Percentiles rank a stretch among this genome's conserved stretches.
Evolutionary conservation across 2,888 invertebrate genomes (phyloP).

Genomic region (Parascotia fuliginaria): DNA sequence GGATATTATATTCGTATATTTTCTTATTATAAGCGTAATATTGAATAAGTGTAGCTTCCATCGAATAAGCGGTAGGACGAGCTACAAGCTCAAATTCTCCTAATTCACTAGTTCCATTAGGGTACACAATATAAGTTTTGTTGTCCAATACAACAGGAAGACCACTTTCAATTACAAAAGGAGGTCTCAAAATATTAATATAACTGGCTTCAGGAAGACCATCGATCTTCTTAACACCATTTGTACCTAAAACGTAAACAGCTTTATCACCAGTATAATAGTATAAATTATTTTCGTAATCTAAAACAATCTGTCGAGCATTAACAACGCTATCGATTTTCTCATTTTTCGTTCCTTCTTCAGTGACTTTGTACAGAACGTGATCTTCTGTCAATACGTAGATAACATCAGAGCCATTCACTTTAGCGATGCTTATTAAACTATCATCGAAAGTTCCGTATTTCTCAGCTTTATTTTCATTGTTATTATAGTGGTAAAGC

Average conservation of each 20-base stretch:
- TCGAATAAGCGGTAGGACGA: constrained; percentile 58
- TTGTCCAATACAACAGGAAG: constrained; percentile 54
- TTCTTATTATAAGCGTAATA: constrained; percentile 66
- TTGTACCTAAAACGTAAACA: constrained; percentile 48
- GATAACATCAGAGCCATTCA: constrained; percentile 53
- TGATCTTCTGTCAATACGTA: constrained; percentile 63
- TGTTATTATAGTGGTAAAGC: constrained; percentile 52
- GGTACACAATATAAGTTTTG: constrained; percentile 49
- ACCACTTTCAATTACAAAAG: constrained; percentile 54
- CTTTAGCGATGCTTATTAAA: constrained; percentile 56
- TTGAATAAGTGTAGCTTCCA: constrained; percentile 61
- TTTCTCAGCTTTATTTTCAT: constrained; percentile 51
- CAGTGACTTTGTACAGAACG: constrained; percentile 62
- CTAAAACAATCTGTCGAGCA: constrained; percentile 63
- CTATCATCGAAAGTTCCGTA: constrained; percentile 60
- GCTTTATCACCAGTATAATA: constrained; percentile 56
- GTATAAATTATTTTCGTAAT: constrained; percentile 62
- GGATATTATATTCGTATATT: constrained; percentile 67
- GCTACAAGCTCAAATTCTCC: constrained; percentile 46
- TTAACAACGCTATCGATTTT: constrained; percentile 52
- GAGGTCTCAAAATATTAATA: constrained; percentile 56
- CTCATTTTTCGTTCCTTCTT: constrained; percentile 60
- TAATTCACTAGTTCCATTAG: constrained; percentile 55
- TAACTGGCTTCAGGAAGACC: constrained; percentile 58
- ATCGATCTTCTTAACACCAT: constrained; percentile 53